Percentiles rank a stretch among this genome's conserved stretches.
These are phyloP conservation scores for Lepilemur septentrionalis DNA, from an alignment of 2,797 vertebrate species.

Conservation along the genomic window DNA sequence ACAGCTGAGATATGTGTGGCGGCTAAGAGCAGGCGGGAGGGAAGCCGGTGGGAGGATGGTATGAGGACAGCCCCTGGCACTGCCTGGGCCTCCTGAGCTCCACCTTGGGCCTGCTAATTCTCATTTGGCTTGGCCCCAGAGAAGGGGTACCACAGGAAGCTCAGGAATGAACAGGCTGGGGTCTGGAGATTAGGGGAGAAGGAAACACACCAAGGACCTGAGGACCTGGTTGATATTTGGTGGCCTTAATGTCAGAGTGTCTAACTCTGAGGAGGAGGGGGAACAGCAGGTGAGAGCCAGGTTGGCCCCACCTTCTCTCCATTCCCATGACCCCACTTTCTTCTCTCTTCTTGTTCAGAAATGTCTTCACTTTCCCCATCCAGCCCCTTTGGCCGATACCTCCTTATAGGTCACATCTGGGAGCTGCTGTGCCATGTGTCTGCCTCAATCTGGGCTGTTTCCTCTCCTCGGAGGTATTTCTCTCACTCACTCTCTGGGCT, in stretches of 20 bases:
- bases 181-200: neutral
- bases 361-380: neutral
- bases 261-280: neutral
- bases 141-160: slow-evolving; percentile 35
- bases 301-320: neutral
- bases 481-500: slow-evolving; percentile 63
- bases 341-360: slow-evolving; percentile 12
- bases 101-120: slow-evolving; percentile 37
- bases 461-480: slow-evolving; percentile 54
- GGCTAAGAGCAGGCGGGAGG: slow-evolving; percentile 60
- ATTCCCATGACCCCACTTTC: neutral
- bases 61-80: slow-evolving; percentile 71
- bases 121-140: neutral
- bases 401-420: slow-evolving; percentile 46
- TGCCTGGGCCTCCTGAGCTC: slow-evolving; percentile 53
- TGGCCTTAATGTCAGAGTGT: neutral
- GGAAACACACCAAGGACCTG: neutral
- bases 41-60: slow-evolving; percentile 60
- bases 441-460: neutral
- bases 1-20: slow-evolving; percentile 78
- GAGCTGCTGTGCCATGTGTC: neutral
- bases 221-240: neutral
- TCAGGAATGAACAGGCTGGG: neutral
- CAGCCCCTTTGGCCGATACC: neutral
- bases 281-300: neutral